Conservation (phyloP, 2,797 vertebrate genomes). For the Parauchenoglanis punctatus region DNA sequence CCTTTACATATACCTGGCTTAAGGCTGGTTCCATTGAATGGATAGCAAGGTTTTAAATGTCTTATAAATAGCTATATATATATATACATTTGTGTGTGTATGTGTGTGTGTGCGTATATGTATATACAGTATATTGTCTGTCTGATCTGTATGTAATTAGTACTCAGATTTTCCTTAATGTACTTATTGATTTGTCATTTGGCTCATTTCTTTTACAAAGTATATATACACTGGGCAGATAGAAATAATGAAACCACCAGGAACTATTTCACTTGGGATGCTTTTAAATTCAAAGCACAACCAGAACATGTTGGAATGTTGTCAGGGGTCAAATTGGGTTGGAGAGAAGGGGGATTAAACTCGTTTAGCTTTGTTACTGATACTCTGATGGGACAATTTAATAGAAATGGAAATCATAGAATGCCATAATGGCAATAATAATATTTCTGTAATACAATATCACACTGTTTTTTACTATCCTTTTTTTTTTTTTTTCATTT, state of each 20-base stretch:
- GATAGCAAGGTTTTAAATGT: not conserved
- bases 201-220: not conserved
- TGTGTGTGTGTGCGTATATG: not conserved
- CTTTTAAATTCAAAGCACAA: conserved; percentile 3
- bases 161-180: conserved; percentile 1
- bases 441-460: not conserved
- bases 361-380: not conserved
- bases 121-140: not conserved
- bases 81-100: not conserved
- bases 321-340: not conserved
- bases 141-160: not conserved
- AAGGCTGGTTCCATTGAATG: not conserved
- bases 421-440: not conserved
- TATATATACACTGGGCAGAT: not conserved
- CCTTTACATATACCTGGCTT: conserved; percentile 18
- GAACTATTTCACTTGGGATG: not conserved
- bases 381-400: conserved; percentile 3
- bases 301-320: not conserved
- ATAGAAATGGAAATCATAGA: conserved; percentile 10
- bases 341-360: not conserved
- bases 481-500: not conserved
- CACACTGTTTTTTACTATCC: not conserved
- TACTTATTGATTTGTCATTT: not conserved
- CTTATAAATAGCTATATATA: not conserved
- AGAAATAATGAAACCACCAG: not conserved